Percentiles rank a stretch among this genome's conserved stretches.
Evolutionary conservation across 2,113 vertebrate genomes (phyloP).

Genomic region (Ictalurus punctatus): DNA sequence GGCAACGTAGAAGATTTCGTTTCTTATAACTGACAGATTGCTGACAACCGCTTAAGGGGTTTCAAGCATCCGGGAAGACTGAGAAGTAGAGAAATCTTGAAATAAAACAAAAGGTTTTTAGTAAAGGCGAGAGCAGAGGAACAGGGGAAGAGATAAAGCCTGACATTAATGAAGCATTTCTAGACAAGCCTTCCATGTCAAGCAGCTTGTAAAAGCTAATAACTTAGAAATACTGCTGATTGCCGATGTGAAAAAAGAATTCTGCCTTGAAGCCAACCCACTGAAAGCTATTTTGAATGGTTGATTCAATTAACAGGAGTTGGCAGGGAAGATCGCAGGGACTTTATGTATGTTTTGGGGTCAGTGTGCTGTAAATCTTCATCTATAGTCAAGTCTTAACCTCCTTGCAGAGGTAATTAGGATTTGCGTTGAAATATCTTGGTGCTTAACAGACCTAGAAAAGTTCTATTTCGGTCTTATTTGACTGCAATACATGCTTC

Average conservation of each 20-base stretch:
- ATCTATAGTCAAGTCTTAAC: not conserved
- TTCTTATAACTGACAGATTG: not conserved
- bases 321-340: not conserved
- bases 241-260: not conserved
- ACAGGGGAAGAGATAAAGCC: slow-evolving; percentile 5
- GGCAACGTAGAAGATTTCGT: not conserved
- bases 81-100: not conserved
- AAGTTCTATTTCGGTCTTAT: not conserved
- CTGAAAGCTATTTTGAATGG: not conserved
- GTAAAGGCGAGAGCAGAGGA: not conserved
- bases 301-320: not conserved
- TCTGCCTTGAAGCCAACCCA: not conserved
- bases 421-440: not conserved
- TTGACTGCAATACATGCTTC: not conserved
- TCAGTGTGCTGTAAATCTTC: not conserved
- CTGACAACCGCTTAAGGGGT: slow-evolving; percentile 20
- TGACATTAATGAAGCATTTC: slow-evolving; percentile 6
- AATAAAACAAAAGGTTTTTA: not conserved
- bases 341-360: not conserved
- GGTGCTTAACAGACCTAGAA: not conserved
- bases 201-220: slow-evolving; percentile 7
- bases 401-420: not conserved
- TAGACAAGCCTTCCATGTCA: slow-evolving; percentile 3
- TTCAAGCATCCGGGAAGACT: slow-evolving; percentile 5
- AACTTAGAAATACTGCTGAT: slow-evolving; percentile 22